Evolutionary conservation across 2,888 invertebrate species (phyloP), one percentile per base, ranked within the genome.

Genomic region (Deilephila porcellus): DNA sequence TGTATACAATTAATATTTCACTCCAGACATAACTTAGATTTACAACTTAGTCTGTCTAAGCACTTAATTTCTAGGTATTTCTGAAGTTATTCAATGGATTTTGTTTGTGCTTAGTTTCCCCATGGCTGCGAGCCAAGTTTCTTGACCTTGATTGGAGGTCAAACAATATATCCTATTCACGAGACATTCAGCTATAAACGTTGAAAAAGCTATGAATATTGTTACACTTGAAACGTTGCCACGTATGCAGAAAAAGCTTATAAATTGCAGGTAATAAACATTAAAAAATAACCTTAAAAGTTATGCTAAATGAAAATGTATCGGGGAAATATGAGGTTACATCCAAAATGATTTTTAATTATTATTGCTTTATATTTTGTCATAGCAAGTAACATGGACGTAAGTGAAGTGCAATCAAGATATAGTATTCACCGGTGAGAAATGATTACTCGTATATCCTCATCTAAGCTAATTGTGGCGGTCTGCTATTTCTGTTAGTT

Each of bases 161-260:
- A 56, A 56, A 56, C n/a, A 37, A n/a, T 6, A 5, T 34, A 63
- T 64, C 20, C 64, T 37, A 45, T 64, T 64, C 64, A 19, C 17
- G 63, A 63, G 34, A 63, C 20, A 52, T 67, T 67, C 4, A 17
- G 45, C 67, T 52, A 45, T 52, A 25, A 67, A 52, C 25, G 67
- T 29, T 25, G 25, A 34, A 63, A 67, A 25, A 67, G 25, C 14
- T 25, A 67, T 67, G 67, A 52, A 64, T 37, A 29, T 60, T 60
- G 45, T 45, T 32, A n/a, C 25, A 64, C 14, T 52, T 52, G 67
- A 52, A 52, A 67, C 8, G 6, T 25, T 52, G 52, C 67, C 52
- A 52, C 25, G 25, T 5, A 25, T 52, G 45, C 64, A 4, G 5
- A 25, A 56, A n/a, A 17, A 14, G 52, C 14, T 52, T 8, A 60